Evolutionary conservation across 2,888 invertebrate species (phyloP).

Genomic region (Cyaniris semiargus): DNA sequence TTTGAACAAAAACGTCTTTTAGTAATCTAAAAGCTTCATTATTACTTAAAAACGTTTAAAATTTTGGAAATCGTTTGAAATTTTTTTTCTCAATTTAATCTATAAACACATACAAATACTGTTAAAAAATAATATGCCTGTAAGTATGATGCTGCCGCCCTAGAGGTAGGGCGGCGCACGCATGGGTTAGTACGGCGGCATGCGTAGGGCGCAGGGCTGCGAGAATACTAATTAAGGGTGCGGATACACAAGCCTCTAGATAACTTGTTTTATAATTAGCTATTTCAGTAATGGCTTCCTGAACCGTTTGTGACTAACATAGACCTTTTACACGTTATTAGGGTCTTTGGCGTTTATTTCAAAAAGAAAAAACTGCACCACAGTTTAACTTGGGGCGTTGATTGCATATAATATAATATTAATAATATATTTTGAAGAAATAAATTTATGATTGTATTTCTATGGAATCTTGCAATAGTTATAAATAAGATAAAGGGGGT

Average conservation of each 20-base stretch:
- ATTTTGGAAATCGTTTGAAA: too few relatives aligned
- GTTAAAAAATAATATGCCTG: not conserved
- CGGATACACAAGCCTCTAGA: constrained; percentile 38
- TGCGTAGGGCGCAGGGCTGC: constrained; percentile 42
- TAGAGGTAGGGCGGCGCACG: constrained; percentile 42
- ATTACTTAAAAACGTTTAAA: too few relatives aligned
- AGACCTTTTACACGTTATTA: constrained; percentile 22
- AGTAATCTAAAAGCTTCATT: too few relatives aligned
- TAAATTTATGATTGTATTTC: not conserved
- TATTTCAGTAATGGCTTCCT: constrained; percentile 25
- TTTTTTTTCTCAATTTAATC: too few relatives aligned
- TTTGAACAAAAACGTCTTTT: too few relatives aligned
- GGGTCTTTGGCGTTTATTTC: constrained; percentile 1
- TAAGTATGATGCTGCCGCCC: constrained; percentile 30
- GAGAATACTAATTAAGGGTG: constrained; percentile 52
- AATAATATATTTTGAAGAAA: not conserved
- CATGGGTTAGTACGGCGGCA: constrained; percentile 42
- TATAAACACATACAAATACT: not conserved
- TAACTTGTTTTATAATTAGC: constrained; percentile 28
- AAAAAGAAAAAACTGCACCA: not conserved
- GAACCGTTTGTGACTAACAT: constrained; percentile 25
- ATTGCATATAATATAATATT: not conserved
- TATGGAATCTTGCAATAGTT: not conserved
- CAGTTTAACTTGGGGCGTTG: not conserved
- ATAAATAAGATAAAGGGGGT: not conserved